Evolutionary conservation across 2,888 invertebrate genomes (phyloP), one percentile per base, ranked within the genome.

Genomic region (Pollenia griseotomentosa): DNA sequence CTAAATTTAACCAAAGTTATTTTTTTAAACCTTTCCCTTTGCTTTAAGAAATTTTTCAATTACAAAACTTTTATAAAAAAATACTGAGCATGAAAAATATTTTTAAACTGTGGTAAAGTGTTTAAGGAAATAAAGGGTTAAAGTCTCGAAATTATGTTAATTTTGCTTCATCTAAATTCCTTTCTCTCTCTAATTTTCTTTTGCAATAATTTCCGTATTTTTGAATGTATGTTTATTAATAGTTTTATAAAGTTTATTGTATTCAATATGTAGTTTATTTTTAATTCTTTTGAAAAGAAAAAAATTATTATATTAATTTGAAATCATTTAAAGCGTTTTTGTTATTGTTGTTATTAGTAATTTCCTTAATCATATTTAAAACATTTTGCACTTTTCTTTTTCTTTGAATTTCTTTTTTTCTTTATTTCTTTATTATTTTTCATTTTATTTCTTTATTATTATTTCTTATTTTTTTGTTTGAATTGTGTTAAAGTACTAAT

Each of bases 141-240:
- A 33, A 5, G 33, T 33, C 2, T 33, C 6, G 33, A 33, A 4
- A 33, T 33, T 11, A 2, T 57, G 19, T 57, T 19, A 12, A 11
- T 57, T 57, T 23, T 23, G 19, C 19, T 19, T 23, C 12, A 33
- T 33, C 11, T 3, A 4, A 2, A n/a, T 48, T 6, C 10, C 40
- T 23, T 5, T 14, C 14, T 74, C 65, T 66, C 65, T 74, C 65
- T 73, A 61, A 66, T 57, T 81, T 81, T 46, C 11, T 44, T 48
- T 40, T 44, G 5, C 8, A 23, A 23, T 23, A 23, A 33, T 33
- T 51, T 33, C 19, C 46, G 19, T 42, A 51, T 81, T 55, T 81
- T 48, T 81, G 59, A 63, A 81, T 79, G 78, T 68, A 68, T 78
- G 68, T 81, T 63, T 55, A 40, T 80, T 53, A 80, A 70, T 59